phyloP scores from a whole-genome alignment of 2,797 vertebrate genomes.

The Artibeus jamaicensis region DNA sequence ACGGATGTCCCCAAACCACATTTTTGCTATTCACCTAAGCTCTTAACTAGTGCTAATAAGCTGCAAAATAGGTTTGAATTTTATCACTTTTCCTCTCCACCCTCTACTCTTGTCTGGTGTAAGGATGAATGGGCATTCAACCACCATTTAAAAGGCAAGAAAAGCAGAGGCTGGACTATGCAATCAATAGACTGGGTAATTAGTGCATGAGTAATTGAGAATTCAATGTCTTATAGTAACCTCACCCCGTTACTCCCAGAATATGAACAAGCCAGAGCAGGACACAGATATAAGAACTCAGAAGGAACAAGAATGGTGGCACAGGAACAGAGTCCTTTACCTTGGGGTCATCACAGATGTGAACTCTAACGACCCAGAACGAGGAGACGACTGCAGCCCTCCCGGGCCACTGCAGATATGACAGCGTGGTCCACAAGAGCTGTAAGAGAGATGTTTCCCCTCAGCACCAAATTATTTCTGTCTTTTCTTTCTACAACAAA shows the following conservation, averaged over 20 bases:
- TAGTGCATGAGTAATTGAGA: slow-evolving; percentile 71
- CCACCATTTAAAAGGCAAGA: slow-evolving; percentile 67
- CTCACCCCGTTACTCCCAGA: slow-evolving; percentile 71
- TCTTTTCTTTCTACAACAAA: slow-evolving; percentile 47
- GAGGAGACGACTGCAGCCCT: slow-evolving; percentile 3
- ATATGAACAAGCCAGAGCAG: slow-evolving; percentile 63
- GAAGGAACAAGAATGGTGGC: neutral
- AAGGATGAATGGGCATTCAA: slow-evolving; percentile 63
- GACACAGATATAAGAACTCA: slow-evolving; percentile 26
- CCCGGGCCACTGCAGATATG: slow-evolving; percentile 26
- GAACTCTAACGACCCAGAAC: neutral
- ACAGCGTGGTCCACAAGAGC: slow-evolving; percentile 18
- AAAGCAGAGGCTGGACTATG: slow-evolving; percentile 63
- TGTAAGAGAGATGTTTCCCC: slow-evolving; percentile 50
- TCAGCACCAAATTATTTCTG: slow-evolving; percentile 55
- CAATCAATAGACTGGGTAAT: slow-evolving; percentile 74
- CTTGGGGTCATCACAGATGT: neutral
- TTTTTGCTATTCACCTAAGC: slow-evolving; percentile 54
- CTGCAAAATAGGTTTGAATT: slow-evolving; percentile 63
- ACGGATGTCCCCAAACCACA: slow-evolving; percentile 59
- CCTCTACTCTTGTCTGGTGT: slow-evolving; percentile 32
- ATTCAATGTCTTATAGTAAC: slow-evolving; percentile 72
- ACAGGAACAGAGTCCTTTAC: slow-evolving; percentile 20
- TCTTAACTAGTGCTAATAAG: slow-evolving; percentile 64
- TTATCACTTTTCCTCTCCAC: slow-evolving; percentile 61